A percentile compares a stretch with the other conserved stretches of the same genome.
Conservation (phyloP, 2,888 invertebrate species). For the Venusia cambrica region DNA sequence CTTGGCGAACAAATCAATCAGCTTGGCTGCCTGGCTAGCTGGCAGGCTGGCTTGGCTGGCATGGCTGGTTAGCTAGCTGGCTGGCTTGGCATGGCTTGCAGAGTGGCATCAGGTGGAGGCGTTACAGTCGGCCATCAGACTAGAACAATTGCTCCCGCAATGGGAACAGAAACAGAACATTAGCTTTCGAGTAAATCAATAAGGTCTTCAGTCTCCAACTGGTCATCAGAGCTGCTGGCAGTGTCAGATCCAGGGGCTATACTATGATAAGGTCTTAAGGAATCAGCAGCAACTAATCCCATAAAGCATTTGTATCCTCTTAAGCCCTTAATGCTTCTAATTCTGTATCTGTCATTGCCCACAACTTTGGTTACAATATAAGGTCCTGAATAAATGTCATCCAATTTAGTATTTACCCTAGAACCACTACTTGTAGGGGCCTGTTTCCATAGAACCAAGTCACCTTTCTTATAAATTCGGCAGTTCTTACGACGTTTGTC, state of each 20-base stretch:
- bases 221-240: conserved; percentile 32
- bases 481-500: conserved; percentile 1
- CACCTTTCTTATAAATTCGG: conserved; percentile 2
- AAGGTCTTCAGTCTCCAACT: conserved; percentile 25
- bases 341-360: conserved; percentile 34
- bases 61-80: too few relatives aligned
- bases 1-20: too few relatives aligned
- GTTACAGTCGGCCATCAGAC: too few relatives aligned
- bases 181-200: conserved; percentile 1
- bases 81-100: too few relatives aligned
- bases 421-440: conserved; percentile 1
- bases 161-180: too few relatives aligned
- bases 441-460: conserved; percentile 7
- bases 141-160: too few relatives aligned
- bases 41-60: too few relatives aligned
- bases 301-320: conserved; percentile 6
- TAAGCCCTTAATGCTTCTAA: conserved; percentile 32
- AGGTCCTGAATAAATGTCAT: conserved; percentile 31
- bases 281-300: conserved; percentile 31
- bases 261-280: conserved; percentile 25
- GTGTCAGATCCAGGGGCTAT: conserved; percentile 25
- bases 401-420: conserved; percentile 18
- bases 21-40: too few relatives aligned
- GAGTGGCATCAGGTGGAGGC: too few relatives aligned
- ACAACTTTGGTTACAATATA: conserved; percentile 29